These are phyloP conservation scores for Dione vanillae DNA, from an alignment of 2,888 invertebrate species.

Conservation along the genomic window DNA sequence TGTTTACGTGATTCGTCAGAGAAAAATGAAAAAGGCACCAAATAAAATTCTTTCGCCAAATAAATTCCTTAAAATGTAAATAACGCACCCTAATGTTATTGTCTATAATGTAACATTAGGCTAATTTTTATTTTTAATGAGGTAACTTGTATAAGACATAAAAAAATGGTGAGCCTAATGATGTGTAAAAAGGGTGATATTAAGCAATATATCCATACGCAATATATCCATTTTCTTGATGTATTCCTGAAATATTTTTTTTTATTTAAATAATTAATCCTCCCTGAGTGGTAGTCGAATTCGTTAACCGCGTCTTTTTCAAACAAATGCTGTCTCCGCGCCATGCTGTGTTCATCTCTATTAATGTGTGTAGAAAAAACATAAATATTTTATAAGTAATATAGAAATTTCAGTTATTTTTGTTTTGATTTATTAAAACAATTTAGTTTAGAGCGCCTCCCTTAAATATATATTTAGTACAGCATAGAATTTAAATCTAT, in stretches of 20 bases:
- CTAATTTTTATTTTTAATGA: not conserved
- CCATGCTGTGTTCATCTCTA: too few relatives aligned
- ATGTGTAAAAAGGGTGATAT: constrained; percentile 19
- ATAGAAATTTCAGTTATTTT: not conserved
- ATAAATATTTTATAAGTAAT: too few relatives aligned
- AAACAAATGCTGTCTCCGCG: too few relatives aligned
- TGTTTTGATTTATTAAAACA: not conserved
- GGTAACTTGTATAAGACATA: constrained; percentile 1
- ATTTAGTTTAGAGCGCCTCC: not conserved
- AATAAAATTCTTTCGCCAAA: too few relatives aligned
- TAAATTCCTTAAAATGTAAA: constrained; percentile 5
- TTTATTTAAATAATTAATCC: too few relatives aligned
- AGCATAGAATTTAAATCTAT: not conserved
- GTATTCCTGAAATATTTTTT: too few relatives aligned
- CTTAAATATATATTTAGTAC: not conserved
- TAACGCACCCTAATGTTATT: not conserved
- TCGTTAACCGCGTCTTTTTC: too few relatives aligned
- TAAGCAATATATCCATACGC: not conserved
- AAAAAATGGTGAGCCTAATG: constrained; percentile 16
- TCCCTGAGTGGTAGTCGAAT: too few relatives aligned
- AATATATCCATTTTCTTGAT: constrained; percentile 4
- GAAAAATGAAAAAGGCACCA: too few relatives aligned
- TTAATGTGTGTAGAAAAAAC: too few relatives aligned
- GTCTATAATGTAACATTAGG: not conserved
- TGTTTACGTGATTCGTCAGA: too few relatives aligned